phyloP scores from a whole-genome alignment of 2,113 vertebrate species.

The Bos indicus region DNA sequence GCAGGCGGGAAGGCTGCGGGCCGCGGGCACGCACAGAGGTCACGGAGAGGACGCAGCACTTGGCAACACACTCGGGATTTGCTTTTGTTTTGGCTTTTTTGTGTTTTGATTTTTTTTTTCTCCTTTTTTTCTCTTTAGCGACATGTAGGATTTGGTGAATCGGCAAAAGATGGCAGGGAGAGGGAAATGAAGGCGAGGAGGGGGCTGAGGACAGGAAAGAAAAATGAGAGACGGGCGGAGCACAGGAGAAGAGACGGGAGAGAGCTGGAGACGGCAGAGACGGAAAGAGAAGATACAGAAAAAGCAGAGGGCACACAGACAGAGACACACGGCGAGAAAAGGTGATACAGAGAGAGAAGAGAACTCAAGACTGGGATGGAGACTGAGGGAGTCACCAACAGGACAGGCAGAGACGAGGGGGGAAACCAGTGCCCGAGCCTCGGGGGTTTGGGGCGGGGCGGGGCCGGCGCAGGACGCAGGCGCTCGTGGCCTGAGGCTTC shows the following conservation, averaged over 20 bases:
- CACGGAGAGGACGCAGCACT: conserved; percentile 92
- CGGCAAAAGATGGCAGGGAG: background rate
- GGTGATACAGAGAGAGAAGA: background rate
- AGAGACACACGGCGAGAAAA: background rate
- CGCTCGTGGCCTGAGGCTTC: conserved; percentile 27
- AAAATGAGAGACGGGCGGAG: conserved; percentile 35
- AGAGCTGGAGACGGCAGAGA: conserved; percentile 35
- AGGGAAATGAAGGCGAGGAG: background rate
- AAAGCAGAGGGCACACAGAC: background rate
- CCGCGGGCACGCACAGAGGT: conserved; percentile 90
- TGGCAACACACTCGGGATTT: conserved; percentile 87
- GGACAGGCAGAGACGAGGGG: conserved; percentile 68
- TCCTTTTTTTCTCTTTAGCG: conserved; percentile 77
- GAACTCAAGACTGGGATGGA: conserved; percentile 69
- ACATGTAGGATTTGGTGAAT: conserved; percentile 77
- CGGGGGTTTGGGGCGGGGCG: conserved; percentile 80
- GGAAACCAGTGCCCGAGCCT: conserved; percentile 74
- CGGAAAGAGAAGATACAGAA: background rate
- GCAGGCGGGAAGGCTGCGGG: conserved; percentile 82
- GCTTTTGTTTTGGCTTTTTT: conserved; percentile 76
- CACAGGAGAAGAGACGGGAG: background rate
- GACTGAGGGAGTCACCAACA: conserved; percentile 68
- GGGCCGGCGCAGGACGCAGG: conserved; percentile 63
- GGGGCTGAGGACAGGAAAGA: conserved; percentile 38
- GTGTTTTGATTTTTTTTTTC: conserved; percentile 59